A percentile compares a stretch with the other conserved stretches of the same genome.
These are phyloP conservation scores for Leucopternis melanops DNA, from an alignment of 2,113 vertebrate species.

Conservation along the genomic window DNA sequence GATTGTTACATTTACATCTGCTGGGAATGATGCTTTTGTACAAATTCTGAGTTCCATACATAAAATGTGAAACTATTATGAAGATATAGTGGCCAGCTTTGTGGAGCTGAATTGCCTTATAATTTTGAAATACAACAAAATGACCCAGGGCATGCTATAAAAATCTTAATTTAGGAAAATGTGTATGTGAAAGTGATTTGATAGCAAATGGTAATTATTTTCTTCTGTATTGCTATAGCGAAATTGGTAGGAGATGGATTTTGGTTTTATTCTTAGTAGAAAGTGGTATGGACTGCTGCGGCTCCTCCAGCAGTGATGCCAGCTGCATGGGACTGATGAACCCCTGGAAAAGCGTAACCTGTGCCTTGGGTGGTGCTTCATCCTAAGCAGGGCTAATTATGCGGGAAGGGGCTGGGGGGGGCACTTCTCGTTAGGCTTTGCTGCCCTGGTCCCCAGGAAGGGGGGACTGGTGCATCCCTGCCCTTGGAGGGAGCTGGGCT, in stretches of 20 bases:
- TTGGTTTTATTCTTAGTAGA: conserved; percentile 1
- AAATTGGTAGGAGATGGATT: not conserved
- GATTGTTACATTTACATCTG: conserved; percentile 9
- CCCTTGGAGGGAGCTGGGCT: rapidly evolving
- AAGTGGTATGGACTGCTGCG: not conserved
- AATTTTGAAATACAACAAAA: conserved; percentile 40
- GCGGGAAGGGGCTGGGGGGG: too few relatives aligned
- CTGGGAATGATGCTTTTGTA: not conserved
- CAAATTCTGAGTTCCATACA: not conserved
- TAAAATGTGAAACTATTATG: conserved; percentile 18
- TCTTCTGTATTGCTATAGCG: not conserved
- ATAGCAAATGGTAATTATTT: conserved; percentile 29
- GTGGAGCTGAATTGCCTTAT: not conserved
- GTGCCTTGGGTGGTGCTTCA: not conserved
- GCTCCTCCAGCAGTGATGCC: not conserved
- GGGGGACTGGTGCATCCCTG: not conserved
- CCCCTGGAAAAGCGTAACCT: not conserved
- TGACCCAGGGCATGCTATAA: conserved; percentile 18
- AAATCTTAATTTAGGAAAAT: conserved; percentile 41
- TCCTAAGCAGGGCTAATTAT: not conserved
- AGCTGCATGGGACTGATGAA: not conserved
- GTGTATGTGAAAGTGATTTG: not conserved
- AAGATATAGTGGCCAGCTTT: conserved; percentile 10
- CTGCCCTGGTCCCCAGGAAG: not conserved
- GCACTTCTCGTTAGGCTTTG: not conserved